Percentiles rank a stretch among this genome's conserved stretches.
These are phyloP conservation scores for Eubasilissa splendida DNA, from an alignment of 2,888 invertebrate species.

Conservation along the genomic window DNA sequence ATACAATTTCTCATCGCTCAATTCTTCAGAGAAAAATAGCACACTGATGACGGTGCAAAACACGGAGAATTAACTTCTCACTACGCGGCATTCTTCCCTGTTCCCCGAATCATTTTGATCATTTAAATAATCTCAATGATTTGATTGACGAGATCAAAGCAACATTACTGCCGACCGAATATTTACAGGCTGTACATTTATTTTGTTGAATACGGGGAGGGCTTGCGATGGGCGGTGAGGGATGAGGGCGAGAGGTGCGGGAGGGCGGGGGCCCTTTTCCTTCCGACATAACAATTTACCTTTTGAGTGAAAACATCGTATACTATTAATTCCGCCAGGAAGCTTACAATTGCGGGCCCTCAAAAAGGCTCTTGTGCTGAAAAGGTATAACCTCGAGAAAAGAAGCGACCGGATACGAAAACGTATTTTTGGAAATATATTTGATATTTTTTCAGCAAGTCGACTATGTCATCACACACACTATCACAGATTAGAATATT, in stretches of 20 bases:
- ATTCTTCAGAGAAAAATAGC: conserved; percentile 23
- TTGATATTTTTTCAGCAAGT: background rate
- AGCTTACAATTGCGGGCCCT: conserved; percentile 58
- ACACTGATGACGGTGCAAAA: conserved; percentile 21
- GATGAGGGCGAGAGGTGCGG: conserved; percentile 33
- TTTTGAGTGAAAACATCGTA: conserved; percentile 59
- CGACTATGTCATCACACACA: background rate
- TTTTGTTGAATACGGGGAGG: conserved; percentile 48
- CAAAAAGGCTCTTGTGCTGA: conserved; percentile 57
- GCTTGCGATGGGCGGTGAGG: conserved; percentile 8
- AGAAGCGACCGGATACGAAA: conserved; percentile 38
- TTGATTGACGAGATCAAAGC: conserved; percentile 55
- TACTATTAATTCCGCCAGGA: conserved; percentile 59
- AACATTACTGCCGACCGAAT: conserved; percentile 52
- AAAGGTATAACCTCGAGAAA: conserved; percentile 46
- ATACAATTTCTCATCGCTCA: background rate
- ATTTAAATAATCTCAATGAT: conserved; percentile 41
- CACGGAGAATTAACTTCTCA: conserved; percentile 30
- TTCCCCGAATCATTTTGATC: conserved; percentile 30
- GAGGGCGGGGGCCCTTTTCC: conserved; percentile 58
- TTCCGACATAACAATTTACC: conserved; percentile 61
- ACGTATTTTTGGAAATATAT: background rate
- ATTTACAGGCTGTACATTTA: conserved; percentile 55
- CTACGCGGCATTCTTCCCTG: conserved; percentile 6
- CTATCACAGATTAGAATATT: no score